Evolutionary conservation across 2,888 invertebrate species (phyloP).

Genomic region (Syritta pipiens): DNA sequence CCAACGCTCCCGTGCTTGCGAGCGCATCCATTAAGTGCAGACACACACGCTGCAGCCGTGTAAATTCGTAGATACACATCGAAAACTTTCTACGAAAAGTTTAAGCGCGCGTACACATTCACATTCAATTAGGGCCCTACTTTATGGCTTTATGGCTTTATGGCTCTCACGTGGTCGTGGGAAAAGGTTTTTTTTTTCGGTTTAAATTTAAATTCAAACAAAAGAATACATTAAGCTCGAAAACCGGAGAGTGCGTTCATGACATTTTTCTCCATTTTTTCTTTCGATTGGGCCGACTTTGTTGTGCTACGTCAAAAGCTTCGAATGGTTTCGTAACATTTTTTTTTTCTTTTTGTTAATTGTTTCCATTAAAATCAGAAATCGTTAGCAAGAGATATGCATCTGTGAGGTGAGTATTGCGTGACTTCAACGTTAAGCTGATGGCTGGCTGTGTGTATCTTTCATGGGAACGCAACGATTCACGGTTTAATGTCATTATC

Average conservation of each 20-base stretch:
- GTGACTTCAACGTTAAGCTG: constrained; percentile 15
- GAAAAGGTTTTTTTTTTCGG: constrained; percentile 33
- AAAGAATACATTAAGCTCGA: not conserved
- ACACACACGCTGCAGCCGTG: too few species aligned
- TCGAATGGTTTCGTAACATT: constrained; percentile 10
- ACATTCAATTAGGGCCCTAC: constrained; percentile 47
- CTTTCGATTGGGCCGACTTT: constrained; percentile 18
- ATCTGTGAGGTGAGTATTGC: constrained; percentile 27
- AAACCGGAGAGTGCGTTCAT: constrained; percentile 6
- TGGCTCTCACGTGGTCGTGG: constrained; percentile 16
- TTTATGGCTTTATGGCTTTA: too few species aligned
- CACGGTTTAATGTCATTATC: constrained; percentile 14
- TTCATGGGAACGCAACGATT: constrained; percentile 26
- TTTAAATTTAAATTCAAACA: constrained; percentile 41
- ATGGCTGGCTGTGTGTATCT: too few species aligned
- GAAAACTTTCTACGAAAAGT: constrained; percentile 42
- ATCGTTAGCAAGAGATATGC: constrained; percentile 14
- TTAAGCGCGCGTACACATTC: constrained; percentile 46
- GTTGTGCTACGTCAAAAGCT: not conserved
- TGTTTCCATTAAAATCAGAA: constrained; percentile 41
- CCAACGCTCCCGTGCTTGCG: too few species aligned
- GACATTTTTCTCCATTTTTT: too few species aligned
- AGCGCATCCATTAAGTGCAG: constrained; percentile 11
- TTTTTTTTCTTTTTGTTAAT: constrained; percentile 26
- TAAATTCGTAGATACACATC: constrained; percentile 4